Evolutionary conservation across 2,888 invertebrate genomes (phyloP).

Genomic region (Invenusta paracnida): DNA sequence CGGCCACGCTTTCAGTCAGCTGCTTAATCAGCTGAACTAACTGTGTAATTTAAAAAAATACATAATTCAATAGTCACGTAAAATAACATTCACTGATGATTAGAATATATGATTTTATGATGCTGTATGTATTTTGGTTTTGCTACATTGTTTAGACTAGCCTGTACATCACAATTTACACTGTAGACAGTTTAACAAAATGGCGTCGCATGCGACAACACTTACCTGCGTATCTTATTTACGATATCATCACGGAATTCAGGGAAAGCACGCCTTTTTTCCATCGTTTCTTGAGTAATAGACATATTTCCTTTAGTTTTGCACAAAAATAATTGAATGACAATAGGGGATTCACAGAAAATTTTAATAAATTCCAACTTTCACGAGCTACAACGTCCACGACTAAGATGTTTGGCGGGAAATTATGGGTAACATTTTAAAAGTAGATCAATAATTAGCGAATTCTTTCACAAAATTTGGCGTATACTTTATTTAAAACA

Average conservation of each 20-base stretch:
- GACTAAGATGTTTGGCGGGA: not conserved
- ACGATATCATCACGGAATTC: not conserved
- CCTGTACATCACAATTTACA: not conserved
- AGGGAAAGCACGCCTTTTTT: slow-evolving; percentile 34
- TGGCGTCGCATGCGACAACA: not conserved
- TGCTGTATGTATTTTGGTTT: not conserved
- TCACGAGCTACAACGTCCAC: not conserved
- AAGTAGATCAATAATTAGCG: not conserved
- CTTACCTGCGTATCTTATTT: not conserved
- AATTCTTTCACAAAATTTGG: not conserved
- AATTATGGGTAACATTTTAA: not conserved
- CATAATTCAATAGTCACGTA: not conserved
- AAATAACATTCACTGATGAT: not conserved
- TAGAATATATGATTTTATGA: not conserved
- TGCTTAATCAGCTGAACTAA: not conserved
- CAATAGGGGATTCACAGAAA: not conserved
- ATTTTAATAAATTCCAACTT: not conserved
- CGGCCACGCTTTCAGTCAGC: too few species aligned
- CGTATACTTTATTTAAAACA: too few species aligned
- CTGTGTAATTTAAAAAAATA: not conserved
- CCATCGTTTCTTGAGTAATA: slow-evolving; percentile 30
- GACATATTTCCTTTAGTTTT: slow-evolving; percentile 12
- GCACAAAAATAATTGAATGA: not conserved
- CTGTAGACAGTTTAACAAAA: not conserved
- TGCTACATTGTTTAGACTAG: not conserved